phyloP scores from a whole-genome alignment of 1,140 invertebrate species.

The Microplitis mediator region DNA sequence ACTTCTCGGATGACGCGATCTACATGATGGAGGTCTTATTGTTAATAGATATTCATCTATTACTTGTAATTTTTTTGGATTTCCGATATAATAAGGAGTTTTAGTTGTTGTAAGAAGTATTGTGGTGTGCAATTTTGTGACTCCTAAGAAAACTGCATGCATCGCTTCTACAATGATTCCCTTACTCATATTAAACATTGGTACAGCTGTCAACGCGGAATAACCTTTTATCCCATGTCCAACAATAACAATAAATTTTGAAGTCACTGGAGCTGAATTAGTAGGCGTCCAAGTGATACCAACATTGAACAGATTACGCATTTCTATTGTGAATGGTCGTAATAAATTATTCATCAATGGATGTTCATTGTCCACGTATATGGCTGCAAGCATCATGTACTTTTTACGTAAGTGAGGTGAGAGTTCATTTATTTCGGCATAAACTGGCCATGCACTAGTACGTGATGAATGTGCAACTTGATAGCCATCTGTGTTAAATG shows the following conservation, averaged over 20 bases:
- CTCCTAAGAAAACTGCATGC: conserved; percentile 7
- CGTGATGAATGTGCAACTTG: no score
- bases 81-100: background rate
- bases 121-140: conserved; percentile 1
- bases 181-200: background rate
- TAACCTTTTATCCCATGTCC: background rate
- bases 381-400: background rate
- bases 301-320: background rate
- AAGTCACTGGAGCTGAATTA: background rate
- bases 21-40: conserved; percentile 15
- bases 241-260: background rate
- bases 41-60: background rate
- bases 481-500: no score
- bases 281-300: background rate
- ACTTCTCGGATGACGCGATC: background rate
- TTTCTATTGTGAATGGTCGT: background rate
- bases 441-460: no score
- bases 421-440: no score
- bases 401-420: no score
- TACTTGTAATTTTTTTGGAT: background rate
- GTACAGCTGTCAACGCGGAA: background rate
- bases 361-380: background rate
- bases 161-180: background rate
- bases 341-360: background rate
- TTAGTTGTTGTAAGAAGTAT: background rate